phyloP scores from a whole-genome alignment of 1,140 invertebrate species.

The Panagrolaimus sp. region DNA sequence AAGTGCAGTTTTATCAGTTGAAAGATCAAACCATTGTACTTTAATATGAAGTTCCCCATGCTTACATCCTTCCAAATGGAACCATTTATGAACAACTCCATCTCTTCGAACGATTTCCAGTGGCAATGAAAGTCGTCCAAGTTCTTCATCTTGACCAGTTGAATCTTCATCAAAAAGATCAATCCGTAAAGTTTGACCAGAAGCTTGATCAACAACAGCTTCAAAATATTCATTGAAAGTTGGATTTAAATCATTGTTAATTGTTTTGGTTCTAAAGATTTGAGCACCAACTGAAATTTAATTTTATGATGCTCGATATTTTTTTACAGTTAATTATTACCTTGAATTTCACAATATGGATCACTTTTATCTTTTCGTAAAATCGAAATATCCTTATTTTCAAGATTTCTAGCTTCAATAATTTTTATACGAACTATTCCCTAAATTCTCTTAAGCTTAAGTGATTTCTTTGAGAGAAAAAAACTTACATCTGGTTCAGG shows the following conservation, averaged over 20 bases:
- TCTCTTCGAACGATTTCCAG: constrained; percentile 30
- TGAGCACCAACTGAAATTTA: constrained; percentile 48
- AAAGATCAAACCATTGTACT: constrained; percentile 49
- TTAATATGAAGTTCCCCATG: constrained; percentile 56
- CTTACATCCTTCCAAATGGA: constrained; percentile 57
- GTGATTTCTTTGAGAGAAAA: background rate
- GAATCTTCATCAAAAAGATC: constrained; percentile 58
- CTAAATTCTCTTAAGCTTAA: constrained; percentile 29
- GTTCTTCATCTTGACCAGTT: constrained; percentile 54
- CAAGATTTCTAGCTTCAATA: constrained; percentile 55
- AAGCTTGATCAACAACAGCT: constrained; percentile 58
- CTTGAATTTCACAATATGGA: constrained; percentile 57
- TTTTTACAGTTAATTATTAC: no score
- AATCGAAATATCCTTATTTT: constrained; percentile 54
- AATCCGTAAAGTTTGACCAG: constrained; percentile 54
- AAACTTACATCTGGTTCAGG: constrained; percentile 56
- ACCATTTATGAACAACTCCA: constrained; percentile 45
- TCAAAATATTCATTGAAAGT: constrained; percentile 59
- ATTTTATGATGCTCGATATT: no score
- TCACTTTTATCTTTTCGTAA: constrained; percentile 54
- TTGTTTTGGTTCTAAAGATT: constrained; percentile 49
- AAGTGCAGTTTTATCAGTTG: constrained; percentile 23
- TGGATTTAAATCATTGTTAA: constrained; percentile 58
- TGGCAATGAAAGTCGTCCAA: constrained; percentile 51
- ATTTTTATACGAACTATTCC: constrained; percentile 57